Conservation (phyloP, 2,797 vertebrate species). For the Phrynocephalus forsythii region DNA sequence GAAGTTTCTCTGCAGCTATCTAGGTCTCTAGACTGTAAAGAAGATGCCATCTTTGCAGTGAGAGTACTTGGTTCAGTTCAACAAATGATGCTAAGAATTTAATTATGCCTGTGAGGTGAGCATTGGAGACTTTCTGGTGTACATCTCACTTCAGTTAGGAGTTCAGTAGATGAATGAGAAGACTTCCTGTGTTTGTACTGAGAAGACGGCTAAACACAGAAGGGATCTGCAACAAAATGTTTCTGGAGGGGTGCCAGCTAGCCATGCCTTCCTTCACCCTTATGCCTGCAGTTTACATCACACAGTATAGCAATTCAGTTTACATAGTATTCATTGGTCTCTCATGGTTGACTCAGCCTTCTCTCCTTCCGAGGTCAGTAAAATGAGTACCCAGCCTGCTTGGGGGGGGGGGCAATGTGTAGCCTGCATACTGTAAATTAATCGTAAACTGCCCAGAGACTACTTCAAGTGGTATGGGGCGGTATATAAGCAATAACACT, state of each 20-base stretch:
- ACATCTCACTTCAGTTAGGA: neutral
- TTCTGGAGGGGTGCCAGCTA: neutral
- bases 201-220: neutral
- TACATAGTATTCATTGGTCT: neutral
- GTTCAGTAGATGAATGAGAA: neutral
- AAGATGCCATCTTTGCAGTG: neutral
- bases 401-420: too few relatives aligned
- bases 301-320: neutral
- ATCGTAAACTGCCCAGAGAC: too few relatives aligned
- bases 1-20: neutral
- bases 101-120: neutral
- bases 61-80: neutral
- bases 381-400: too few relatives aligned
- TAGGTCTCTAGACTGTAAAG: neutral
- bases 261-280: neutral
- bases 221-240: neutral
- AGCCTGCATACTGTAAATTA: too few relatives aligned
- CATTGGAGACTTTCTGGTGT: neutral
- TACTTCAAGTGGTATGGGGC: too few relatives aligned
- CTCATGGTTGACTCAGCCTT: neutral
- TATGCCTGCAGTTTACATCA: neutral
- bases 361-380: too few relatives aligned
- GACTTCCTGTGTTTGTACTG: neutral
- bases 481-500: too few relatives aligned
- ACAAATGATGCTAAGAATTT: too few relatives aligned